These are phyloP conservation scores for Etheostoma spectabile DNA, from an alignment of 2,113 vertebrate genomes.

Conservation along the genomic window DNA sequence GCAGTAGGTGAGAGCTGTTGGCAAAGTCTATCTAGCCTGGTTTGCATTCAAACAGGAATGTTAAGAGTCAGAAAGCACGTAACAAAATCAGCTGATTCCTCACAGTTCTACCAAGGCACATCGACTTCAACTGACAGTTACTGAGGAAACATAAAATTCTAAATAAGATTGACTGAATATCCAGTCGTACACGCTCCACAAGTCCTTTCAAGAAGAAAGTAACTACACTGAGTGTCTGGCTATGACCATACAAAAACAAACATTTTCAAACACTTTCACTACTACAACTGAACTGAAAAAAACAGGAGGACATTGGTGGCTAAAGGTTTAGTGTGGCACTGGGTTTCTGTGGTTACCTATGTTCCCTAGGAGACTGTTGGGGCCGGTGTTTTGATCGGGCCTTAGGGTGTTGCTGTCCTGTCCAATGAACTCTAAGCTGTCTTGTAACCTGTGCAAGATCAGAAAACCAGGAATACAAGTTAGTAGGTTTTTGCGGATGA, in stretches of 20 bases:
- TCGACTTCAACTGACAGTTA: neutral
- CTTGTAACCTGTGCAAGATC: slow-evolving; percentile 88
- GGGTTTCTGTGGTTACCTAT: slow-evolving; percentile 88
- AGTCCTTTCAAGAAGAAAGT: neutral
- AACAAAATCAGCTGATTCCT: slow-evolving; percentile 5
- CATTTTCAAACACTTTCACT: neutral
- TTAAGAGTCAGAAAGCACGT: slow-evolving; percentile 1
- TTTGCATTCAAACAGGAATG: slow-evolving; percentile 39
- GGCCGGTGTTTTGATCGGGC: slow-evolving; percentile 91
- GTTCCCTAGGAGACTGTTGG: slow-evolving; percentile 92
- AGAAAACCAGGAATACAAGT: neutral
- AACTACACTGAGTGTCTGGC: neutral
- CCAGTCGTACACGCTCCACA: neutral
- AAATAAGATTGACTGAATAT: neutral
- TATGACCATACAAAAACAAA: neutral
- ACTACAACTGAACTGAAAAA: neutral
- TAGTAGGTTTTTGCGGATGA: neutral
- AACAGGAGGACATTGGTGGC: neutral
- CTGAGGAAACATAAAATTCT: no score
- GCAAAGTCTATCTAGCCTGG: slow-evolving; percentile 30
- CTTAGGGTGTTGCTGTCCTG: slow-evolving; percentile 91
- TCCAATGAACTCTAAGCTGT: slow-evolving; percentile 97
- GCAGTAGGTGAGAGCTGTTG: slow-evolving; percentile 28
- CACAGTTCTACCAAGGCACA: neutral
- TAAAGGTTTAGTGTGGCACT: neutral